Conservation (phyloP, 2,797 vertebrate species). For the Percopsis omiscomaycus region DNA sequence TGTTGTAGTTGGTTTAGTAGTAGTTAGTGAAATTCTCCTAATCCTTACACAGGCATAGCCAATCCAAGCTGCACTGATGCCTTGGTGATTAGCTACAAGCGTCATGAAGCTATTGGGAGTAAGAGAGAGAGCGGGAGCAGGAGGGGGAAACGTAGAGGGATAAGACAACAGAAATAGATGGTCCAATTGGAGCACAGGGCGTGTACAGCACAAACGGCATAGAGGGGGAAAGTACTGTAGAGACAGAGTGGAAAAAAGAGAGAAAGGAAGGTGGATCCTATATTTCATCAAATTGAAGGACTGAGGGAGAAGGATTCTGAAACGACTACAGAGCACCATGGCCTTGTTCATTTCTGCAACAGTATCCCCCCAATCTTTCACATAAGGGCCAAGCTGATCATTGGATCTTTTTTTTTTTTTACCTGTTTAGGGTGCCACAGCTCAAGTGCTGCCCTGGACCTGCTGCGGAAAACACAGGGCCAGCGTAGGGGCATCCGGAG, state of each 20-base stretch:
- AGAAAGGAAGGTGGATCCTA: not conserved
- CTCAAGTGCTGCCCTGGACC: conserved; percentile 66
- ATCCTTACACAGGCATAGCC: conserved; percentile 45
- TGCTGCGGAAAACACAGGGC: conserved; percentile 67
- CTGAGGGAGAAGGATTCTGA: conserved; percentile 3
- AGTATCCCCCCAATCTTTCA: conserved; percentile 15
- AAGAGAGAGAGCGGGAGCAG: conserved; percentile 14
- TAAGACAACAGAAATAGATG: conserved; percentile 70
- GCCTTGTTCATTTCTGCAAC: conserved; percentile 2
- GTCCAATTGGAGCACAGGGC: conserved; percentile 53
- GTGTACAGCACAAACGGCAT: conserved; percentile 31
- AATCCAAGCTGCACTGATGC: conserved; percentile 45
- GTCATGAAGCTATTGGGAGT: conserved; percentile 26
- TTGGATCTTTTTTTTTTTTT: conserved; percentile 13
- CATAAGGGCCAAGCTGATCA: not conserved
- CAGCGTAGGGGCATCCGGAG: conserved; percentile 56
- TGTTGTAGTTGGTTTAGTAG: conserved; percentile 8
- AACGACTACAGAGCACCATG: conserved; percentile 20
- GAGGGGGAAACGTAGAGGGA: conserved; percentile 51
- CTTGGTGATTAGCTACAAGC: conserved; percentile 51
- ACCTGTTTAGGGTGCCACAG: conserved; percentile 28
- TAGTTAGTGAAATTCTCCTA: conserved; percentile 22
- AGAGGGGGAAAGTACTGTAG: conserved; percentile 7
- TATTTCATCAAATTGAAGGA: conserved; percentile 4
- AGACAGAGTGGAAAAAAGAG: conserved; percentile 7